These are phyloP conservation scores for Parauchenoglanis punctatus DNA, from an alignment of 2,797 vertebrate species.

Conservation along the genomic window DNA sequence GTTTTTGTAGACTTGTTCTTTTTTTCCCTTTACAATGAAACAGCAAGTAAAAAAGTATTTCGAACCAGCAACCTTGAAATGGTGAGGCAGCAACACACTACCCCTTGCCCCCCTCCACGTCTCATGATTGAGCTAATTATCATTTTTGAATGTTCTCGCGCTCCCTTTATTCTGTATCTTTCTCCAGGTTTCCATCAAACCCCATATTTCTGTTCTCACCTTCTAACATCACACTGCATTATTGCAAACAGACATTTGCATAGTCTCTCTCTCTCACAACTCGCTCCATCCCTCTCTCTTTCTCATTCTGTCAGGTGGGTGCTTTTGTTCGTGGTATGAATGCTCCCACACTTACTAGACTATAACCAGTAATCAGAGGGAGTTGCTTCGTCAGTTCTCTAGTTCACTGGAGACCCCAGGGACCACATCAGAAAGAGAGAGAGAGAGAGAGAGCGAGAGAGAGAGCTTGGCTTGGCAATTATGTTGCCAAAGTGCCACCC, in stretches of 20 bases:
- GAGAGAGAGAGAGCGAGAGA: constrained; percentile 21
- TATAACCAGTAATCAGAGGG: constrained; percentile 51
- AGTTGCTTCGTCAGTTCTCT: constrained; percentile 29
- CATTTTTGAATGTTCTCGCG: background rate
- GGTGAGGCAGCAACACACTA: background rate
- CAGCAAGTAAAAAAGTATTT: background rate
- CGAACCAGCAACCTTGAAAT: background rate
- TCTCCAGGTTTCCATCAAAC: constrained; percentile 19
- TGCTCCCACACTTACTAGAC: constrained; percentile 24
- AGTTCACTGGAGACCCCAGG: constrained; percentile 11
- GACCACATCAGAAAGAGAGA: constrained; percentile 1
- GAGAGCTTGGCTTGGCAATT: constrained; percentile 50
- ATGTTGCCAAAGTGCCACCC: constrained; percentile 56
- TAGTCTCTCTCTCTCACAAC: background rate
- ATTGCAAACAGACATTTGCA: constrained; percentile 5
- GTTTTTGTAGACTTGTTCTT: background rate
- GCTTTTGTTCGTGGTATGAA: constrained; percentile 24
- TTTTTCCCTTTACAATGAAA: background rate
- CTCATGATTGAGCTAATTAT: constrained; percentile 19
- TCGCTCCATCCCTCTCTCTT: constrained; percentile 14
- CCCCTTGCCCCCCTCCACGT: background rate
- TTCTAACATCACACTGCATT: constrained; percentile 23
- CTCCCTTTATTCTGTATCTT: background rate
- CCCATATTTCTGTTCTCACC: constrained; percentile 32
- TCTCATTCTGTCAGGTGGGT: constrained; percentile 28